These are phyloP conservation scores for Nudaria mundana DNA, from an alignment of 2,888 invertebrate genomes.

Conservation along the genomic window DNA sequence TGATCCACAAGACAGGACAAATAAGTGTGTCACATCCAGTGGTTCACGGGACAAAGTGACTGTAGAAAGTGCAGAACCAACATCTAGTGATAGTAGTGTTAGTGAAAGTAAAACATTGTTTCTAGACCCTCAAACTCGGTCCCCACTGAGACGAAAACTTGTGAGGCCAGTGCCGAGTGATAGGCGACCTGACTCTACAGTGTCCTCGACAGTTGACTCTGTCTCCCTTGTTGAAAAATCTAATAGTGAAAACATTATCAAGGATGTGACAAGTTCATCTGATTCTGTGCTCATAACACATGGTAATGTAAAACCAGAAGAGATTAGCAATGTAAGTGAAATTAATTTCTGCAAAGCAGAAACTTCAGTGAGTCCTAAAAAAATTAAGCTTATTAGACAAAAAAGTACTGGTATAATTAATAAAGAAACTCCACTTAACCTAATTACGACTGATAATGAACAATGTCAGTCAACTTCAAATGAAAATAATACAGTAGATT, in stretches of 20 bases:
- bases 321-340: constrained; percentile 73
- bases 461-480: constrained; percentile 67
- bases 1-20: constrained; percentile 62
- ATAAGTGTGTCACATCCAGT: constrained; percentile 71
- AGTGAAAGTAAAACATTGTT: constrained; percentile 52
- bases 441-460: constrained; percentile 39
- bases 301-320: constrained; percentile 66
- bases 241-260: constrained; percentile 54
- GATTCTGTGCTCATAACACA: constrained; percentile 63
- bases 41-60: constrained; percentile 67
- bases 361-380: constrained; percentile 68
- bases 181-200: constrained; percentile 70
- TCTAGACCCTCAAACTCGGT: constrained; percentile 49
- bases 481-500: constrained; percentile 33
- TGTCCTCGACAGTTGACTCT: constrained; percentile 71
- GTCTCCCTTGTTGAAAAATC: constrained; percentile 43
- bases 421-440: constrained; percentile 40
- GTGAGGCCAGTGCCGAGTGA: constrained; percentile 64
- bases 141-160: constrained; percentile 63
- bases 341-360: constrained; percentile 77
- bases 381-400: constrained; percentile 74
- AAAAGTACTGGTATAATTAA: constrained; percentile 51
- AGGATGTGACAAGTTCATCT: constrained; percentile 76
- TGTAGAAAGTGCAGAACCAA: constrained; percentile 74
- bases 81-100: constrained; percentile 72